These are phyloP conservation scores for Campoplex capitator DNA, from an alignment of 2,888 invertebrate species.

Conservation along the genomic window DNA sequence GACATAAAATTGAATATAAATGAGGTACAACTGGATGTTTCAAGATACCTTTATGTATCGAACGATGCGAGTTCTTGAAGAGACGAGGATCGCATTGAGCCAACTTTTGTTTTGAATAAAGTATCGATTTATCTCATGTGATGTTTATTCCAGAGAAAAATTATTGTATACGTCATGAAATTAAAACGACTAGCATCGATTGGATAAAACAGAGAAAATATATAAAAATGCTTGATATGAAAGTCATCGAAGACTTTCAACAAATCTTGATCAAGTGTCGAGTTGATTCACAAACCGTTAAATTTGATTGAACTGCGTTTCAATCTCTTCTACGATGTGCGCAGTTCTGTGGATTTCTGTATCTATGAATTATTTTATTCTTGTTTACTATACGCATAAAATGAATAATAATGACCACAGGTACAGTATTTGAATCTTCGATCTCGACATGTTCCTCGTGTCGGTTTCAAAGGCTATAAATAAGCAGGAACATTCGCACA, in stretches of 20 bases:
- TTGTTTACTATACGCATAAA: neutral
- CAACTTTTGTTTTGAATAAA: no score
- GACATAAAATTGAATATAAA: no score
- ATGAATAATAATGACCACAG: neutral
- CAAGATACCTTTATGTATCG: no score
- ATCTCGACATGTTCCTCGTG: neutral
- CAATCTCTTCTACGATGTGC: neutral
- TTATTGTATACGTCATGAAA: no score
- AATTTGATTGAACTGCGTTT: neutral
- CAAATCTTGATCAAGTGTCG: neutral
- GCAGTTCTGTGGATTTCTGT: neutral
- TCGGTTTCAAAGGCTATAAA: neutral
- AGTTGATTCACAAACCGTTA: neutral
- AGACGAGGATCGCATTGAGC: no score
- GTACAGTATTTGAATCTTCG: neutral
- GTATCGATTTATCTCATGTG: no score
- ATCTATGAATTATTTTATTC: neutral
- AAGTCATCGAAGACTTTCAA: neutral
- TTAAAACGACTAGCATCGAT: no score
- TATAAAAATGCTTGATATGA: neutral
- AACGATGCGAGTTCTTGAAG: no score
- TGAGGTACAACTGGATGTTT: no score
- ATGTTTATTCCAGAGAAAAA: no score
- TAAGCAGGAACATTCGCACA: neutral
- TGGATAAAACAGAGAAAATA: no score